These are phyloP conservation scores for Rhabdornis inornatus DNA, from an alignment of 2,113 vertebrate species.

Conservation along the genomic window DNA sequence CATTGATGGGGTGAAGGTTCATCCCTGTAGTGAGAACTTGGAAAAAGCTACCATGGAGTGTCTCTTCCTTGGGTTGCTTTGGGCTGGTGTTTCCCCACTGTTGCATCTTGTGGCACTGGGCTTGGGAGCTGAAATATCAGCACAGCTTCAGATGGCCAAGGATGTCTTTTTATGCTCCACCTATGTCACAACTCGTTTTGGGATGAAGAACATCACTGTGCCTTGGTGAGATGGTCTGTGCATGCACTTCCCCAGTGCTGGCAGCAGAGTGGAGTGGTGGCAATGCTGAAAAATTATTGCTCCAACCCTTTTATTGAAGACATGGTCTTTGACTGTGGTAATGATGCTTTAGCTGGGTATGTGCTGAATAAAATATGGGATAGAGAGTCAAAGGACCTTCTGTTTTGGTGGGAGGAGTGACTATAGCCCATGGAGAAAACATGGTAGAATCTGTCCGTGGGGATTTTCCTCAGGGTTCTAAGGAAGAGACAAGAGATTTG, in stretches of 20 bases:
- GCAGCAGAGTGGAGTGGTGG: neutral
- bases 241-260: neutral
- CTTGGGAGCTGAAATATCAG: neutral
- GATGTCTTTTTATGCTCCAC: neutral
- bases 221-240: neutral
- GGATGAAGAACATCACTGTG: neutral
- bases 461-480: neutral
- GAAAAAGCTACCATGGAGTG: neutral
- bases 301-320: neutral
- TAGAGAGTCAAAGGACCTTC: neutral
- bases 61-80: neutral
- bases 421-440: neutral
- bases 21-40: neutral
- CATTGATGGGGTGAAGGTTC: neutral
- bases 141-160: neutral
- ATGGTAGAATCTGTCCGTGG: neutral
- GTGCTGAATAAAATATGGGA: neutral
- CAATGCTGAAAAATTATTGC: neutral
- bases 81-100: neutral
- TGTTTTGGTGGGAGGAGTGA: neutral
- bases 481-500: neutral
- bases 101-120: neutral
- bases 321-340: neutral
- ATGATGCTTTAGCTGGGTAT: neutral
- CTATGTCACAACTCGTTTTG: neutral